Evolutionary conservation across 1,140 invertebrate species (phyloP).

Genomic region (Harpegnathos saltator): DNA sequence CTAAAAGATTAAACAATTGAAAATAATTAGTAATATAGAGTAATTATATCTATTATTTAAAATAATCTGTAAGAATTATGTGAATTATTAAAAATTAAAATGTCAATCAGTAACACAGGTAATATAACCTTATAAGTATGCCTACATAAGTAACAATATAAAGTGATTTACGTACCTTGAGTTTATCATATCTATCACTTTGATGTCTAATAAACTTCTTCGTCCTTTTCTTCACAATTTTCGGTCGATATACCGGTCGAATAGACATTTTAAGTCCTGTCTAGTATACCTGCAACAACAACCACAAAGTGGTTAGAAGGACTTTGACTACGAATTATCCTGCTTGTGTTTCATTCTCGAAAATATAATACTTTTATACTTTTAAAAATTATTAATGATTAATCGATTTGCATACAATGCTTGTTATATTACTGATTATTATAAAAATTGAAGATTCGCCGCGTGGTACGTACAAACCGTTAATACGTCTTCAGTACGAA

Average conservation of each 20-base stretch:
- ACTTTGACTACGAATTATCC: neutral
- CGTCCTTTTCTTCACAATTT: conserved; percentile 97
- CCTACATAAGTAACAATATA: neutral
- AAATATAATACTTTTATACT: conserved; percentile 20
- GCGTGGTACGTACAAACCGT: conserved; percentile 15
- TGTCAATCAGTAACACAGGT: neutral
- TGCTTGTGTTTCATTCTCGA: neutral
- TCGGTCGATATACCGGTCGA: conserved; percentile 94
- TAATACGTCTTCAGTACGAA: neutral
- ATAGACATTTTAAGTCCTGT: conserved; percentile 89
- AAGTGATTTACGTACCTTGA: conserved; percentile 89
- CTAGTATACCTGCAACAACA: conserved; percentile 69
- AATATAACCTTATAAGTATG: neutral
- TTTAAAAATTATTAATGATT: conserved; percentile 6
- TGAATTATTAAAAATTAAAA: too few species aligned
- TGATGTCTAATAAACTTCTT: conserved; percentile 99
- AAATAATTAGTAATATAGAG: neutral
- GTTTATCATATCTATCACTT: conserved; percentile 97
- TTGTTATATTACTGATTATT: neutral
- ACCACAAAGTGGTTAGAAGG: conserved; percentile 43
- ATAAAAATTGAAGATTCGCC: conserved; percentile 19
- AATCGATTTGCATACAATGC: neutral
- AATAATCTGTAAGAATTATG: neutral
- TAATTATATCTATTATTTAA: neutral
- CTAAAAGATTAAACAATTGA: conserved; percentile 83